Percentiles rank a stretch among this genome's conserved stretches.
phyloP scores from a whole-genome alignment of 2,888 invertebrate species.

The Zonitis immaculata region DNA sequence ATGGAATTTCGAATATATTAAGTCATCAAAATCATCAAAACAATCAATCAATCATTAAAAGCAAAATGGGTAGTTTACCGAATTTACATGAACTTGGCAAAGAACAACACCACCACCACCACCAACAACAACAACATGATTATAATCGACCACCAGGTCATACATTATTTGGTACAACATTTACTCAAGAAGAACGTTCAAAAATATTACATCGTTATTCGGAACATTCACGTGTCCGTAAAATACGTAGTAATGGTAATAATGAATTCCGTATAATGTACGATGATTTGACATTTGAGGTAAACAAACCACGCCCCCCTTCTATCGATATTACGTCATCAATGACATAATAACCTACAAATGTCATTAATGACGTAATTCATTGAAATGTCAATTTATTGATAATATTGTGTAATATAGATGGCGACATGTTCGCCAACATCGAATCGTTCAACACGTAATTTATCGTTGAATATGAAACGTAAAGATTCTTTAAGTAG shows the following conservation, averaged over 20 bases:
- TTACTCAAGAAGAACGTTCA: slow-evolving; percentile 38
- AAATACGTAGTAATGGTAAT: slow-evolving; percentile 39
- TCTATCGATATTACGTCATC: too few relatives aligned
- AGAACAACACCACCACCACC: slow-evolving; percentile 22
- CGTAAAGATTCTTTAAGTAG: slow-evolving; percentile 67
- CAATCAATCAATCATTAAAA: too few relatives aligned
- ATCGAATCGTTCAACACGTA: slow-evolving; percentile 54
- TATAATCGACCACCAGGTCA: background rate
- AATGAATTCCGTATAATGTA: slow-evolving; percentile 38
- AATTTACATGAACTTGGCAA: slow-evolving; percentile 60
- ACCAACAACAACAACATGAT: too few relatives aligned
- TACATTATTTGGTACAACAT: slow-evolving; percentile 8
- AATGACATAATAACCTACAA: too few relatives aligned
- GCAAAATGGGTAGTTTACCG: slow-evolving; percentile 62
- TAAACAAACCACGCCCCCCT: too few relatives aligned
- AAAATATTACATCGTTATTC: slow-evolving; percentile 39
- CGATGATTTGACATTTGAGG: too few relatives aligned
- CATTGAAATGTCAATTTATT: too few relatives aligned
- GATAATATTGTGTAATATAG: too few relatives aligned
- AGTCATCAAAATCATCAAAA: too few relatives aligned
- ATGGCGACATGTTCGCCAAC: slow-evolving; percentile 58
- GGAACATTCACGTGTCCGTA: slow-evolving; percentile 39
- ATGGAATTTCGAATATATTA: background rate
- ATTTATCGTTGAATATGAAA: slow-evolving; percentile 45
- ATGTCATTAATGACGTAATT: too few relatives aligned